A percentile compares a stretch with the other conserved stretches of the same genome.
These are phyloP conservation scores for Vireo altiloquus DNA, from an alignment of 2,113 vertebrate species.

Conservation along the genomic window DNA sequence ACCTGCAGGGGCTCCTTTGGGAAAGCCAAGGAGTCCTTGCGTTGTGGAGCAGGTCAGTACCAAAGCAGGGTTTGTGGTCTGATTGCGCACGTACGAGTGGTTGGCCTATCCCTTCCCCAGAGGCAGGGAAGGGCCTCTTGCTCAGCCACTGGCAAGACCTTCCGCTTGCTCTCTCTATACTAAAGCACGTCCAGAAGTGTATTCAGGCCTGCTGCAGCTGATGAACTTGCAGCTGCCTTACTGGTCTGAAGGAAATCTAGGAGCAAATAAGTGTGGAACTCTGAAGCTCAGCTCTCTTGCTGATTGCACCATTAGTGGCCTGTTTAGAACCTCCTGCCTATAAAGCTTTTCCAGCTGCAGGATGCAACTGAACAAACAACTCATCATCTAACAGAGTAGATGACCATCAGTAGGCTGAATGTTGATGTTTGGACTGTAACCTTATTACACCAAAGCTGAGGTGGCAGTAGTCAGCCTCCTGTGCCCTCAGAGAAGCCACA, in stretches of 20 bases:
- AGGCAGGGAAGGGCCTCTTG: not conserved
- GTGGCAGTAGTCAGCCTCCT: not conserved
- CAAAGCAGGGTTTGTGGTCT: not conserved
- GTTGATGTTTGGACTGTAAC: not conserved
- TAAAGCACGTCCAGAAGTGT: not conserved
- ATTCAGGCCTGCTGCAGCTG: not conserved
- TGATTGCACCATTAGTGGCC: not conserved
- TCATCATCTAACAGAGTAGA: not conserved
- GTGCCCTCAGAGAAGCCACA: not conserved
- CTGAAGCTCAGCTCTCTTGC: not conserved
- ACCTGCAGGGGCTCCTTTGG: not conserved
- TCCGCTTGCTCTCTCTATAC: not conserved
- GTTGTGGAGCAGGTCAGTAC: not conserved
- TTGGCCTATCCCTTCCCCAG: not conserved
- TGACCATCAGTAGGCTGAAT: not conserved
- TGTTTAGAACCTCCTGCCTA: not conserved
- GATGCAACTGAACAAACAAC: not conserved
- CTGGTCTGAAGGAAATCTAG: not conserved
- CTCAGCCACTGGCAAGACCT: not conserved
- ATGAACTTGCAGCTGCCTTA: not conserved
- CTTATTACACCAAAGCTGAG: not conserved
- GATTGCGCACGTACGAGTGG: not conserved
- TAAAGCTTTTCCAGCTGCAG: not conserved
- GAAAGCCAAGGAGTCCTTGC: not conserved
- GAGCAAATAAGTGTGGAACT: not conserved